A percentile compares a stretch with the other conserved stretches of the same genome.
phyloP scores from a whole-genome alignment of 2,888 invertebrate genomes.

The Mesorhabditis spiculigera region DNA sequence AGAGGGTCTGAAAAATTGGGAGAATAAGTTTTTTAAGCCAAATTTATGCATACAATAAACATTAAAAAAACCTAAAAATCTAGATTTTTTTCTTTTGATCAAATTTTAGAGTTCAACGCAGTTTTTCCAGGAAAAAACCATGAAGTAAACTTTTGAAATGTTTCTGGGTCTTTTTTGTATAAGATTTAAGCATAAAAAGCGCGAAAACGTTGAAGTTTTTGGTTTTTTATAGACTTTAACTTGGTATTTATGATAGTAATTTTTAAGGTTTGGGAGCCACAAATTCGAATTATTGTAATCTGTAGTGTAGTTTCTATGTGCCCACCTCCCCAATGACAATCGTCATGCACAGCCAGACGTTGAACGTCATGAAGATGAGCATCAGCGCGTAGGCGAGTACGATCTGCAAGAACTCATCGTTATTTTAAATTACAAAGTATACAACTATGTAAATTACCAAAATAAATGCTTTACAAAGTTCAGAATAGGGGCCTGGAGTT shows the following conservation, averaged over 20 bases:
- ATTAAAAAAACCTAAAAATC: not conserved
- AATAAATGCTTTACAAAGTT: not conserved
- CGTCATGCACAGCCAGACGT: conserved; percentile 50
- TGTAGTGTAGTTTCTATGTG: not conserved
- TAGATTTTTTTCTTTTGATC: no score
- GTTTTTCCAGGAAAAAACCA: no score
- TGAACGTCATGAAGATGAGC: conserved; percentile 58
- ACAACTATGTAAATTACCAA: not conserved
- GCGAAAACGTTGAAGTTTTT: no score
- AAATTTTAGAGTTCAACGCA: no score
- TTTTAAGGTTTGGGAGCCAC: no score
- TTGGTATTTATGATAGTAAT: no score
- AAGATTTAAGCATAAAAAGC: no score
- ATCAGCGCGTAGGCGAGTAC: conserved; percentile 48
- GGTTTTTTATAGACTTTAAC: no score
- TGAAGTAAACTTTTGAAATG: no score
- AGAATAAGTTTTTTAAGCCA: not conserved
- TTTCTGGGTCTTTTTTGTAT: no score
- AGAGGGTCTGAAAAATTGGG: not conserved
- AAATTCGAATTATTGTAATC: conserved; percentile 21
- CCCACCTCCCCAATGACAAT: conserved; percentile 53
- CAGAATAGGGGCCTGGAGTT: not conserved
- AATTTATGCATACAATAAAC: not conserved
- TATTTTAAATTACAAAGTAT: not conserved
- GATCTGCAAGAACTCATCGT: conserved; percentile 20